A percentile compares a stretch with the other conserved stretches of the same genome.
Conservation (phyloP, 2,113 vertebrate species). For the rat (Rattus norvegicus) region DNA sequence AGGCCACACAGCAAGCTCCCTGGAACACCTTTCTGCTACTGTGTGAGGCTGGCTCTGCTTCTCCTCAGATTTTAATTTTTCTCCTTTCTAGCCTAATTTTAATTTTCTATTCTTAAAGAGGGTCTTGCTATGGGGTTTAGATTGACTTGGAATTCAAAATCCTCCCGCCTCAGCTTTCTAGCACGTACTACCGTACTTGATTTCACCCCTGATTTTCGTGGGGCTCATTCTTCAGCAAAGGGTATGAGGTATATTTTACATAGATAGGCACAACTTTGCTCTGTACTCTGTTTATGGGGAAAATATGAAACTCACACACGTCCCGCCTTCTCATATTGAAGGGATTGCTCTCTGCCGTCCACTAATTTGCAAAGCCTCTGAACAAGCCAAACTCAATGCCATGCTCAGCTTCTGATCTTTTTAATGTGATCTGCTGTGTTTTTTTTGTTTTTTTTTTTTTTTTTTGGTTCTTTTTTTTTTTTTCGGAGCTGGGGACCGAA, state of each 20-base stretch:
- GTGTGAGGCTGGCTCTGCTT: neutral
- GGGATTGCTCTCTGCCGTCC: neutral
- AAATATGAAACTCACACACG: neutral
- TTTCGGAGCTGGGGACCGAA: too few species aligned
- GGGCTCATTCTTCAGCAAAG: neutral
- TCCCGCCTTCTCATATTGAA: neutral
- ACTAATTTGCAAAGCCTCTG: neutral
- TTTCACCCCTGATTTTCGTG: neutral
- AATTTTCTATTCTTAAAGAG: neutral
- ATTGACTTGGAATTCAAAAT: neutral
- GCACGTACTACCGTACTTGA: too few species aligned
- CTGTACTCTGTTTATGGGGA: neutral
- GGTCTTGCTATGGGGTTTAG: neutral
- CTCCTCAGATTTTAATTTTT: neutral
- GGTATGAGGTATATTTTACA: neutral
- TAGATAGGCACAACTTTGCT: neutral
- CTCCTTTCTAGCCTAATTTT: neutral
- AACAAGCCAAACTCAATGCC: neutral
- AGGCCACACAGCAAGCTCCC: neutral
- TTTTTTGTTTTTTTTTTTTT: too few species aligned
- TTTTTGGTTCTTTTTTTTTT: too few species aligned
- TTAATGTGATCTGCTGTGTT: neutral
- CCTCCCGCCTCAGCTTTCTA: neutral
- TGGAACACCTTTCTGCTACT: neutral
- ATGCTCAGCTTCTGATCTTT: neutral